Percentiles rank a stretch among this genome's conserved stretches.
Conservation (phyloP, 2,888 invertebrate genomes). For the Hoplodrina blanda region DNA sequence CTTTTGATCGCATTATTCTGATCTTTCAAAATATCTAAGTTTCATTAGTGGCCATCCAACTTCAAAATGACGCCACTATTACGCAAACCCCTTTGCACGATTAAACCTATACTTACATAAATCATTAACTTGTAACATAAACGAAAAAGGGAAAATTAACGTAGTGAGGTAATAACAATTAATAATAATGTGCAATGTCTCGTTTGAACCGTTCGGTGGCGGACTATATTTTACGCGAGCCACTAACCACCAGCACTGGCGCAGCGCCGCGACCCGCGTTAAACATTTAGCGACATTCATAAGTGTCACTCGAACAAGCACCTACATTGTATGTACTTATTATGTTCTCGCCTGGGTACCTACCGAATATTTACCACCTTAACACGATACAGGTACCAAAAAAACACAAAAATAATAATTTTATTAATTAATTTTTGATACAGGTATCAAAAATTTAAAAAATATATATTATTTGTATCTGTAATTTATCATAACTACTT, state of each 20-base stretch:
- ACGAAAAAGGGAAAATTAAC: slow-evolving; percentile 26
- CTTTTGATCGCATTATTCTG: no score
- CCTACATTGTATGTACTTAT: not conserved
- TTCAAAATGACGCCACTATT: no score
- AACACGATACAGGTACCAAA: no score
- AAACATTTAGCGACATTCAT: slow-evolving; percentile 40
- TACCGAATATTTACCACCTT: slow-evolving; percentile 1
- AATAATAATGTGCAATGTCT: slow-evolving; percentile 51
- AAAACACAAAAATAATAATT: no score
- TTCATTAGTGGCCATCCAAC: no score
- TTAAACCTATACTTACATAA: not conserved
- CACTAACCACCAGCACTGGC: slow-evolving; percentile 49
- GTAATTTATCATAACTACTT: no score
- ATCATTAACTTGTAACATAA: slow-evolving; percentile 1
- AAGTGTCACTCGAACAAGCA: slow-evolving; percentile 39
- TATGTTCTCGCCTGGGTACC: not conserved
- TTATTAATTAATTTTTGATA: no score
- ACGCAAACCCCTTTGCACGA: no score
- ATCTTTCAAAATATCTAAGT: no score
- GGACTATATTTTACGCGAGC: slow-evolving; percentile 52
- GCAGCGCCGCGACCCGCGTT: slow-evolving; percentile 33
- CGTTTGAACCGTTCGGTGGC: slow-evolving; percentile 36
- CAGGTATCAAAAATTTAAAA: no score
- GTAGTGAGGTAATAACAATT: slow-evolving; percentile 41
- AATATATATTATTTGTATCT: no score